These are phyloP conservation scores for Hormiphora californensis DNA, from an alignment of 37 sponge, comb jelly and placozoan genomes.

Conservation along the genomic window DNA sequence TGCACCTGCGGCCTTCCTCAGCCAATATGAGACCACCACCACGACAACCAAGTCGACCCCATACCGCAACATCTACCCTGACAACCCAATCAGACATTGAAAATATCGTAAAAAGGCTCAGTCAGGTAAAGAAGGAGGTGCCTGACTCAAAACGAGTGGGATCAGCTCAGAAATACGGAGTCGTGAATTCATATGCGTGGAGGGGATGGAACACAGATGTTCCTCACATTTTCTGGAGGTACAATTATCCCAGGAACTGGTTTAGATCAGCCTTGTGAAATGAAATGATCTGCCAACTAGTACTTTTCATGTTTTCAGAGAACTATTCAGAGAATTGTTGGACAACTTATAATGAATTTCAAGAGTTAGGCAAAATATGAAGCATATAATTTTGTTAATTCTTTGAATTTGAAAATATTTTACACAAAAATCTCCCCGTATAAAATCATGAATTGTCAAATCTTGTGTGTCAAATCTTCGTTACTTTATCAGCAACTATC, in stretches of 20 bases:
- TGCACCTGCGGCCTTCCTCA: background rate
- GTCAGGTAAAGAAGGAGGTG: background rate
- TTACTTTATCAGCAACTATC: constrained; percentile 12
- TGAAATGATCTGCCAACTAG: too few species aligned
- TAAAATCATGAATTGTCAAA: too few species aligned
- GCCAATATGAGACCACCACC: too few species aligned
- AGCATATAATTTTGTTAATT: too few species aligned
- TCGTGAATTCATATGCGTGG: constrained; percentile 44
- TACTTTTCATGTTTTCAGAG: too few species aligned
- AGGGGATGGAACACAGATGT: constrained; percentile 50
- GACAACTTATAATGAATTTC: too few species aligned
- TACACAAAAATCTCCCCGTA: too few species aligned
- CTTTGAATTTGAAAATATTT: too few species aligned
- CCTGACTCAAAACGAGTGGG: background rate
- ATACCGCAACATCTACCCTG: background rate
- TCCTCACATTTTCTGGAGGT: constrained; percentile 45
- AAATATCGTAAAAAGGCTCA: background rate
- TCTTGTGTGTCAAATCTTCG: too few species aligned
- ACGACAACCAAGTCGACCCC: too few species aligned
- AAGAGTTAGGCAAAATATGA: too few species aligned
- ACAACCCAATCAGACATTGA: background rate
- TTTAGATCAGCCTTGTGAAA: background rate
- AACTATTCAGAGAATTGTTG: too few species aligned
- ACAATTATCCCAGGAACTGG: constrained; percentile 12
- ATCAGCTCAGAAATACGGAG: background rate